Conservation (phyloP, 2,113 vertebrate genomes). For the Hepsetus odoe region DNA sequence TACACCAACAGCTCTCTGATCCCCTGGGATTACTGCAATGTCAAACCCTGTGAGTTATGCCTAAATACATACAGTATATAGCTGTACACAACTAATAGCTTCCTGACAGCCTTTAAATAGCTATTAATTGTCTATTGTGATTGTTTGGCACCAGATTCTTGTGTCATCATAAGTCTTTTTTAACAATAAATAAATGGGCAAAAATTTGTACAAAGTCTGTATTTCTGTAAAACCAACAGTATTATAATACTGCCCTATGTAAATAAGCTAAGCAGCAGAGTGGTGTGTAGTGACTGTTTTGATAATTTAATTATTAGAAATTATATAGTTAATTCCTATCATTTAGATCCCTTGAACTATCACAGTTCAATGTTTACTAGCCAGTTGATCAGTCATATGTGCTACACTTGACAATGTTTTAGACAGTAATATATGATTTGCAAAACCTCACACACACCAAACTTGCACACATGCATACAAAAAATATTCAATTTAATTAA, state of each 20-base stretch:
- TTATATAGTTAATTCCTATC: not conserved
- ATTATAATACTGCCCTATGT: not conserved
- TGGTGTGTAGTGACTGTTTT: not conserved
- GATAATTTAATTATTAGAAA: not conserved
- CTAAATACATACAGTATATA: not conserved
- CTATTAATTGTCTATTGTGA: not conserved
- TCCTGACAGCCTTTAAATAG: not conserved
- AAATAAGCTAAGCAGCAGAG: not conserved
- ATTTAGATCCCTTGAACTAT: not conserved
- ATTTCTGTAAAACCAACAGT: not conserved
- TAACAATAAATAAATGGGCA: no score
- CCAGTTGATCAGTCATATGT: not conserved
- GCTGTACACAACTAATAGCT: not conserved
- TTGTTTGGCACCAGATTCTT: not conserved
- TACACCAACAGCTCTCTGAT: slow-evolving; percentile 88
- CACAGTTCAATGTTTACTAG: not conserved
- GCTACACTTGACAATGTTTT: not conserved
- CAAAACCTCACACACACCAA: slow-evolving; percentile 23
- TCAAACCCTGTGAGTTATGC: slow-evolving; percentile 88
- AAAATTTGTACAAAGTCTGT: no score
- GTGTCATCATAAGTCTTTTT: not conserved
- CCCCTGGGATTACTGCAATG: slow-evolving; percentile 94
- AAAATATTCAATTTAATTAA: slow-evolving; percentile 41
- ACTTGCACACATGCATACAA: slow-evolving; percentile 27
- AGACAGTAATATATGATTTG: no score